Evolutionary conservation across 2,888 invertebrate species (phyloP), one percentile per base, ranked within the genome.

Genomic region (Cantharis rustica): DNA sequence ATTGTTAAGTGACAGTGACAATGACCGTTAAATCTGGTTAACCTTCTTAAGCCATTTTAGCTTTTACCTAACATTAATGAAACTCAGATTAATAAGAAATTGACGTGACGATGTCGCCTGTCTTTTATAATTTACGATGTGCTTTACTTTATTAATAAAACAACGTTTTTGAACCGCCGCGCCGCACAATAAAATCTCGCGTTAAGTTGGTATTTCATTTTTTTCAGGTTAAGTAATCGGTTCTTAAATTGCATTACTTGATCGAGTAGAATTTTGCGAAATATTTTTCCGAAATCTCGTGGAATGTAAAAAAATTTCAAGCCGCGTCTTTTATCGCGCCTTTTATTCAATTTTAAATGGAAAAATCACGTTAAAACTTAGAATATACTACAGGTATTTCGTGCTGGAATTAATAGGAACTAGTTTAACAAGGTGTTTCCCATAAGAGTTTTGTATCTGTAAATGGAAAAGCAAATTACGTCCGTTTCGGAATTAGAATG

Each of bases 1-100:
- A 77, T 75, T 75, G 77, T 79, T 80, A 79, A 80, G 78, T 79
- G 79, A 75, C 81, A 80, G 78, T 80, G 82, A 81, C 82, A 80
- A 82, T 81, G 82, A 80, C 80, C 80, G 79, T 79, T 79, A 78
- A 78, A 74, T 75, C 78, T 75, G 73, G 80, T 78, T 79, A 80
- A 75, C 81, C 81, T 81, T 80, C 81, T 79, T 78, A 64, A 72
- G 72, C 80, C 78, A 78, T 81, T 76, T 71, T 76, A 69, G 70
- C 47, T 47, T 47, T 13, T n/a, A 47, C 47, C 47, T n/a, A 47
- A 7, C 64, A 66, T 62, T 74, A 74, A 74, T 74, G 69, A 74
- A 64, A 27, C 64, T 61, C 69, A 63, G 74, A 74, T 74, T 69
- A 74, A 74, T 69, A 74, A 62, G 68, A 73, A 47, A 47, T 47